These are phyloP conservation scores for Paguma larvata DNA, from an alignment of 2,797 vertebrate species.

Conservation along the genomic window DNA sequence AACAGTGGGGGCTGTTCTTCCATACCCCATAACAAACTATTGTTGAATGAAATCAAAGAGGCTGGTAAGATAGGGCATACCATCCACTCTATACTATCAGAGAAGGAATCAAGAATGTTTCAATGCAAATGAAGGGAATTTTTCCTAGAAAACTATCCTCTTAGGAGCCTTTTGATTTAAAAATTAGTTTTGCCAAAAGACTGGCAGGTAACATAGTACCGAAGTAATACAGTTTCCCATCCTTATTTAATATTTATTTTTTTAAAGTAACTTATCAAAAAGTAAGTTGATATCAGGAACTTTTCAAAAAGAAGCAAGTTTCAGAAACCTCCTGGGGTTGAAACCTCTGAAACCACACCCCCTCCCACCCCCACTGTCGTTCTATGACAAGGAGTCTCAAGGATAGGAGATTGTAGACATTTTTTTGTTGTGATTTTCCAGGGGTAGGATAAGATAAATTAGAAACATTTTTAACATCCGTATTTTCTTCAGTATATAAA, in stretches of 20 bases:
- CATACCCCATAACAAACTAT: background rate
- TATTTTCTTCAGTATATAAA: background rate
- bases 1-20: background rate
- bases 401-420: background rate
- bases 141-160: background rate
- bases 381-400: background rate
- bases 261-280: background rate
- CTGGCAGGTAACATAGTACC: background rate
- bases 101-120: background rate
- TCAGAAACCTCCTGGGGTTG: background rate
- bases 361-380: too few species aligned
- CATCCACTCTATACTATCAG: background rate
- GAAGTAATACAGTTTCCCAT: background rate
- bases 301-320: background rate
- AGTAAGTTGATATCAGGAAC: background rate
- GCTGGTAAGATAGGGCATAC: background rate
- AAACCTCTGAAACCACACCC: too few species aligned
- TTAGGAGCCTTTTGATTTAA: background rate
- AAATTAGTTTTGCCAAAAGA: background rate
- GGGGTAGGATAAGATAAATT: background rate
- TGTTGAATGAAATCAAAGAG: background rate
- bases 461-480: background rate
- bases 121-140: background rate
- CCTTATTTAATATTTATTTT: slow-evolving; percentile 17
- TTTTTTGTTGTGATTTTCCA: background rate